A percentile compares a stretch with the other conserved stretches of the same genome.
Evolutionary conservation across 1,140 invertebrate genomes (phyloP).

Genomic region (Bicyclus anynana): DNA sequence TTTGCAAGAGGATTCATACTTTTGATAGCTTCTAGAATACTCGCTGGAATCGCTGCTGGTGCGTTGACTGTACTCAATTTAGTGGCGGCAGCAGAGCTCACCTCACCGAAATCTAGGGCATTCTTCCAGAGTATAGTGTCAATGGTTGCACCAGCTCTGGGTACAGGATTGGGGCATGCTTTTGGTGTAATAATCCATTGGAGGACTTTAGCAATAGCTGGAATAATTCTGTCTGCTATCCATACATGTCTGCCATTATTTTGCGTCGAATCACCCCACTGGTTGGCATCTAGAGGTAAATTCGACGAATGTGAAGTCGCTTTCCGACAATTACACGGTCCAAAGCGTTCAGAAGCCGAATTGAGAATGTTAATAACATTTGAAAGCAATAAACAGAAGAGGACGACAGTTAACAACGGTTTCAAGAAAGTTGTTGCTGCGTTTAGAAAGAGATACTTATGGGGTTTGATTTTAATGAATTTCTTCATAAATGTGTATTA

Average conservation of each 20-base stretch:
- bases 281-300: slow-evolving; percentile 24
- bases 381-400: slow-evolving; percentile 12
- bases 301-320: slow-evolving; percentile 19
- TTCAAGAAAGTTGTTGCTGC: slow-evolving; percentile 13
- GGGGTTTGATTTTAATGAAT: slow-evolving; percentile 9
- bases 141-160: neutral
- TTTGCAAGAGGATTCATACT: no score
- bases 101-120: neutral
- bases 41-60: neutral
- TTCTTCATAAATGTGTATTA: neutral
- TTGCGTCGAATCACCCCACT: slow-evolving; percentile 11
- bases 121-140: neutral
- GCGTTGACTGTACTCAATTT: neutral
- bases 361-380: slow-evolving; percentile 1
- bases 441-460: slow-evolving; percentile 18
- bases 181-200: neutral
- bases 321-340: slow-evolving; percentile 7
- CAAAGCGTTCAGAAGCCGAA: neutral
- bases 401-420: neutral
- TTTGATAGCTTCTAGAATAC: no score
- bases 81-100: neutral
- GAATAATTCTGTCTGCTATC: neutral
- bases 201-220: neutral
- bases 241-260: neutral
- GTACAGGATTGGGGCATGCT: neutral